Percentiles rank a stretch among this genome's conserved stretches.
Conservation (phyloP, 2,888 invertebrate species). For the Leptogaster cylindrica region DNA sequence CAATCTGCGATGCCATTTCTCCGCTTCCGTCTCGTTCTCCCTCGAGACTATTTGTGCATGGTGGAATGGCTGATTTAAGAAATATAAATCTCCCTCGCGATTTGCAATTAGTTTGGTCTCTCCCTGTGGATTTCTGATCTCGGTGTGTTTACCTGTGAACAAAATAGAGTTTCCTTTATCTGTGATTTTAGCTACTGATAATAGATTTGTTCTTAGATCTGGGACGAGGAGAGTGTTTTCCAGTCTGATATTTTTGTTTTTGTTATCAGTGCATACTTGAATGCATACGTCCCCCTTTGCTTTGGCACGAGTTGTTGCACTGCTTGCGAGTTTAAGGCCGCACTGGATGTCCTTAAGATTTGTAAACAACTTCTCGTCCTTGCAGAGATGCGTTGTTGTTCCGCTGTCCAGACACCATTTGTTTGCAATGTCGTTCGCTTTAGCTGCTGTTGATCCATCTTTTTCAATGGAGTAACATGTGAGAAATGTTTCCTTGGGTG, state of each 20-base stretch:
- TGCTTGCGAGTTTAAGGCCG: background rate
- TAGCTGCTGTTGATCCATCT: too few relatives aligned
- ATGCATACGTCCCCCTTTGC: background rate
- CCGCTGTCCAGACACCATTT: slow-evolving; percentile 10
- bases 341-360: background rate
- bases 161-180: background rate
- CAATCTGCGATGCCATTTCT: background rate
- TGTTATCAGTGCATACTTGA: background rate
- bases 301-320: background rate
- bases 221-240: background rate
- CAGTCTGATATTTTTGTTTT: background rate
- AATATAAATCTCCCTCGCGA: background rate
- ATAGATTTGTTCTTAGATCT: slow-evolving; percentile 1
- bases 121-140: background rate
- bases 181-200: background rate
- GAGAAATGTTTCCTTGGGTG: too few relatives aligned
- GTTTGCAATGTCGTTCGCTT: background rate
- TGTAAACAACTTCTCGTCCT: background rate
- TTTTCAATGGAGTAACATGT: too few relatives aligned
- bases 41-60: background rate
- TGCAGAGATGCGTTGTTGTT: slow-evolving; percentile 6
- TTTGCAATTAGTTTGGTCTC: background rate
- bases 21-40: background rate
- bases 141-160: background rate
- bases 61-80: background rate